Conservation (phyloP, 2,888 invertebrate genomes). For the Lithophane ornitopus region DNA sequence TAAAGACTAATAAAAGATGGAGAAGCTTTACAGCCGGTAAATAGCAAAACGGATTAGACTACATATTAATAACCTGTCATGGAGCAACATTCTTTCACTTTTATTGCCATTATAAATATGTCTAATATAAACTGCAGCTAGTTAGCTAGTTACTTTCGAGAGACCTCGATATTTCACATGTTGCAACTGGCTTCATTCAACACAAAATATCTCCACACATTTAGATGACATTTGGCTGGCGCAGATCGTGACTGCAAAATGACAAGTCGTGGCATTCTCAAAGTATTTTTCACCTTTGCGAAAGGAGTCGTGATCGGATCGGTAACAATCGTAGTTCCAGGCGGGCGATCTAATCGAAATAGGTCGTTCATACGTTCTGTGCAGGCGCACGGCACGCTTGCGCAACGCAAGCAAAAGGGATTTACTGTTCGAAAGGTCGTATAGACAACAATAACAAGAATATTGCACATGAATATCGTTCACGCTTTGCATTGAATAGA, state of each 20-base stretch:
- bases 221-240: slow-evolving; percentile 84
- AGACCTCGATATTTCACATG: slow-evolving; percentile 66
- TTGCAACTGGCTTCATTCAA: slow-evolving; percentile 67
- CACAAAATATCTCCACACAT: slow-evolving; percentile 69
- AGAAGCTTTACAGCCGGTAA: slow-evolving; percentile 51
- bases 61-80: slow-evolving; percentile 48
- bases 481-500: slow-evolving; percentile 66
- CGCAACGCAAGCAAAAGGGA: slow-evolving; percentile 70
- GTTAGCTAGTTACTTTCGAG: slow-evolving; percentile 51
- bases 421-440: slow-evolving; percentile 66
- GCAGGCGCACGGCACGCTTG: slow-evolving; percentile 74
- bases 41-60: slow-evolving; percentile 52
- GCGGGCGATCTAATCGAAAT: slow-evolving; percentile 84
- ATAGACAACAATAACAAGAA: slow-evolving; percentile 62
- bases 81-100: slow-evolving; percentile 64
- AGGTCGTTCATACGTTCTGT: slow-evolving; percentile 74
- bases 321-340: slow-evolving; percentile 83
- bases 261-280: slow-evolving; percentile 90
- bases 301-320: slow-evolving; percentile 89
- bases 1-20: slow-evolving; percentile 60
- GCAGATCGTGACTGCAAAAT: slow-evolving; percentile 87
- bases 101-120: slow-evolving; percentile 56
- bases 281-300: slow-evolving; percentile 89
- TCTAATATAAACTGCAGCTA: slow-evolving; percentile 44
- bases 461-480: slow-evolving; percentile 63